Conservation (phyloP, 2,888 invertebrate genomes). For the Athetis lepigone region DNA sequence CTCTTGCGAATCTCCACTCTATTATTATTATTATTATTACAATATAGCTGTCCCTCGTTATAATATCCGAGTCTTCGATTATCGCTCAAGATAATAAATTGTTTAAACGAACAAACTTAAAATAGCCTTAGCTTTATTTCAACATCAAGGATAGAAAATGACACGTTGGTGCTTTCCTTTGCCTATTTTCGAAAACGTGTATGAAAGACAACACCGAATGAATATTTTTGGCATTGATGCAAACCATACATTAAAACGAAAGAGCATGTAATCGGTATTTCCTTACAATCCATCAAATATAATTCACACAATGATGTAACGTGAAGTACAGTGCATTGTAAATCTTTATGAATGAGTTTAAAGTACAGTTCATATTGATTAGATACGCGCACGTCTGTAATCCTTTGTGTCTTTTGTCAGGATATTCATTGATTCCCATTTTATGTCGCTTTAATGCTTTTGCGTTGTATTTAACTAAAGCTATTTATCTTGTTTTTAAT, state of each 20-base stretch:
- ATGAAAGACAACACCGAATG: too few species aligned
- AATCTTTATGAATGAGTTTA: slow-evolving; percentile 60
- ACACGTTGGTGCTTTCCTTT: too few species aligned
- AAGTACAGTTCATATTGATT: slow-evolving; percentile 65
- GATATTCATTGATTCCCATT: slow-evolving; percentile 28
- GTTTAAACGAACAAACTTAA: too few species aligned
- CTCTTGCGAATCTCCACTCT: too few species aligned
- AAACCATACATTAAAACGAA: not conserved
- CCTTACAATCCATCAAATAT: slow-evolving; percentile 76
- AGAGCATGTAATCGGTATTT: slow-evolving; percentile 74
- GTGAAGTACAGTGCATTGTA: slow-evolving; percentile 33
- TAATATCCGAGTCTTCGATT: too few species aligned
- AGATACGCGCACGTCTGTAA: slow-evolving; percentile 70
- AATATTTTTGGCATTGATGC: too few species aligned
- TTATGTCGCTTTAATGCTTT: slow-evolving; percentile 35
- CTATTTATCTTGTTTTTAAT: slow-evolving; percentile 26
- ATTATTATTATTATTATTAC: too few species aligned
- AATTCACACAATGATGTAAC: slow-evolving; percentile 41
- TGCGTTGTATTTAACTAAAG: slow-evolving; percentile 17
- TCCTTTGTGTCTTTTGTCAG: slow-evolving; percentile 36
- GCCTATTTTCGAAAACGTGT: too few species aligned
- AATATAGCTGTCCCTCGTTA: too few species aligned
- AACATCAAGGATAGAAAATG: too few species aligned
- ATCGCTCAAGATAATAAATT: too few species aligned
- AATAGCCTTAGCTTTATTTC: too few species aligned